phyloP scores from a whole-genome alignment of 2,888 invertebrate genomes.

The Bibio marci region DNA sequence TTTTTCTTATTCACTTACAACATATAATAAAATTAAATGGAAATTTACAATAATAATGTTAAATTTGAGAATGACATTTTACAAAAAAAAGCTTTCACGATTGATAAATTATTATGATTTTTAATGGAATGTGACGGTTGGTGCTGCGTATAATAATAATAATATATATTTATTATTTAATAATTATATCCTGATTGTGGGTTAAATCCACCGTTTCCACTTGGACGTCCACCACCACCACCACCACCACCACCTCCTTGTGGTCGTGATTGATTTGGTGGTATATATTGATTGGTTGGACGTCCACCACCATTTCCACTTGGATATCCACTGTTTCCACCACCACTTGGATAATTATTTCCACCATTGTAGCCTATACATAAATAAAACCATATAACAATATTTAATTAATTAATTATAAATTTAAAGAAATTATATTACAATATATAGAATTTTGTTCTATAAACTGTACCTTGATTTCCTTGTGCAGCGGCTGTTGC shows the following conservation, averaged over 20 bases:
- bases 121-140: too few species aligned
- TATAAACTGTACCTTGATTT: constrained; percentile 4
- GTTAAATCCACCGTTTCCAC: constrained; percentile 27
- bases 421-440: too few species aligned
- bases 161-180: constrained; percentile 14
- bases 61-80: too few species aligned
- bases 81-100: too few species aligned
- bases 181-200: constrained; percentile 32
- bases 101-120: too few species aligned
- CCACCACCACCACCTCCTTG: constrained; percentile 9
- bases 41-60: too few species aligned
- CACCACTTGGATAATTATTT: not conserved
- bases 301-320: constrained; percentile 2
- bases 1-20: too few species aligned
- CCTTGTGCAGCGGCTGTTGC: constrained; percentile 30
- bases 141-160: too few species aligned
- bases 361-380: not conserved
- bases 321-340: not conserved
- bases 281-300: constrained; percentile 11
- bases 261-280: constrained; percentile 6
- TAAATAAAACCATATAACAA: not conserved
- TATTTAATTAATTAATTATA: too few species aligned
- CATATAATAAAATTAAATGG: too few species aligned
- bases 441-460: too few species aligned
- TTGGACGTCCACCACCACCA: constrained; percentile 11